These are phyloP conservation scores for Nemotelus pantherinus DNA, from an alignment of 2,888 invertebrate species.

Conservation along the genomic window DNA sequence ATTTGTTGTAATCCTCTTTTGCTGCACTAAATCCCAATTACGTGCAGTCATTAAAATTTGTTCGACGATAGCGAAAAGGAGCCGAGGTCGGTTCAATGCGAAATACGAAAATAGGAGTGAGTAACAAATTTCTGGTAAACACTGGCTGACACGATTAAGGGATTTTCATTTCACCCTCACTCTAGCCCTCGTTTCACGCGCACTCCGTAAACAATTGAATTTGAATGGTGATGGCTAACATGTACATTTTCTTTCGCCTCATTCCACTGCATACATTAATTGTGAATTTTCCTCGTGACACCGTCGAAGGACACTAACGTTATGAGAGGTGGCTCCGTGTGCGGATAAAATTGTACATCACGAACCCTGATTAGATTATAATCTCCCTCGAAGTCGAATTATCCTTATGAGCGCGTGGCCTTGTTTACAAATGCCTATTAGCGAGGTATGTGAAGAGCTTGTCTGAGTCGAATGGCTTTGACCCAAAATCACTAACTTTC, in stretches of 20 bases:
- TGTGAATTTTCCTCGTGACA: not conserved
- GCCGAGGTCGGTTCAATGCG: conserved; percentile 5
- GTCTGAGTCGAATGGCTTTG: no score
- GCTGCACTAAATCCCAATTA: conserved; percentile 44
- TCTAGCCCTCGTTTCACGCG: not conserved
- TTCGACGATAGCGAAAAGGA: conserved; percentile 12
- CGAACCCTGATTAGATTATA: not conserved
- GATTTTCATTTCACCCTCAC: conserved; percentile 28
- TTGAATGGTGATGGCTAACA: not conserved
- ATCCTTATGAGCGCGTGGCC: conserved; percentile 1
- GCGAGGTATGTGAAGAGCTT: not conserved
- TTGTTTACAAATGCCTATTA: not conserved
- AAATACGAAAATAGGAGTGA: conserved; percentile 13
- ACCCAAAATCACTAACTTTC: no score
- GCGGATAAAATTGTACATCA: not conserved
- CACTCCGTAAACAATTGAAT: conserved; percentile 1
- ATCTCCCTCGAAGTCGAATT: not conserved
- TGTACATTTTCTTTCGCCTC: no score
- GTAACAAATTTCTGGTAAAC: conserved; percentile 42
- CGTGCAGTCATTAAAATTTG: conserved; percentile 41
- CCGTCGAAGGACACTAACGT: not conserved
- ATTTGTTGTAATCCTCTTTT: conserved; percentile 39
- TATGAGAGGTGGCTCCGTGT: not conserved
- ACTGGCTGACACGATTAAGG: conserved; percentile 41
- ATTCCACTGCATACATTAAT: not conserved